Percentiles rank a stretch among this genome's conserved stretches.
phyloP scores from a whole-genome alignment of 1,140 invertebrate genomes.

The Drosophila lowei region DNA sequence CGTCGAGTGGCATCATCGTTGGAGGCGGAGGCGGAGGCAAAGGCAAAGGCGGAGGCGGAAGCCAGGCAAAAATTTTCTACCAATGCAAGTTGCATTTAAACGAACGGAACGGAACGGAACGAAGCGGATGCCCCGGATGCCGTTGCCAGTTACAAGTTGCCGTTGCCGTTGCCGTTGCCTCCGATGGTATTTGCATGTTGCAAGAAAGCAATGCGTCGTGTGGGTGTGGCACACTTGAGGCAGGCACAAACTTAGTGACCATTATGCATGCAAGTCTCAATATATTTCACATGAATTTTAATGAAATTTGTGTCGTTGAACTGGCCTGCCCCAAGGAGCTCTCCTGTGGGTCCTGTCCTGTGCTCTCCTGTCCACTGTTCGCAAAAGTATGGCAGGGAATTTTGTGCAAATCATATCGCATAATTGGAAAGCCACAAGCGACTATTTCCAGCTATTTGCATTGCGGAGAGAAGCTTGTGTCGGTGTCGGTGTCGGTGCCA shows the following conservation, averaged over 20 bases:
- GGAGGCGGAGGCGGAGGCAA: too few relatives aligned
- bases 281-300: slow-evolving; percentile 81
- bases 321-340: slow-evolving; percentile 12
- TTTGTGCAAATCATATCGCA: slow-evolving; percentile 66
- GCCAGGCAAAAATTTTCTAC: background rate
- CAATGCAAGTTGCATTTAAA: slow-evolving; percentile 28
- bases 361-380: background rate
- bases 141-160: slow-evolving; percentile 8
- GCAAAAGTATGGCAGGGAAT: slow-evolving; percentile 25
- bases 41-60: too few relatives aligned
- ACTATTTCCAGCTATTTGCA: slow-evolving; percentile 48
- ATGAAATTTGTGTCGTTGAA: slow-evolving; percentile 71
- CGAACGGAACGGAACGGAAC: slow-evolving; percentile 13
- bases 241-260: slow-evolving; percentile 73
- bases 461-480: background rate
- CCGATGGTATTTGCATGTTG: slow-evolving; percentile 64
- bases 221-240: slow-evolving; percentile 52
- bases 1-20: slow-evolving; percentile 25
- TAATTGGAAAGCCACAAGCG: slow-evolving; percentile 61
- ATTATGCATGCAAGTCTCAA: slow-evolving; percentile 80
- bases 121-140: slow-evolving; percentile 39
- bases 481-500: background rate
- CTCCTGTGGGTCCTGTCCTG: too few relatives aligned
- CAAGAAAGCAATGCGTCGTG: slow-evolving; percentile 21
- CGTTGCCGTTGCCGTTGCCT: slow-evolving; percentile 3